These are phyloP conservation scores for Hydra vulgaris DNA, from an alignment of 30 jellyfish, hydroid and myxozoan genomes.

Conservation along the genomic window DNA sequence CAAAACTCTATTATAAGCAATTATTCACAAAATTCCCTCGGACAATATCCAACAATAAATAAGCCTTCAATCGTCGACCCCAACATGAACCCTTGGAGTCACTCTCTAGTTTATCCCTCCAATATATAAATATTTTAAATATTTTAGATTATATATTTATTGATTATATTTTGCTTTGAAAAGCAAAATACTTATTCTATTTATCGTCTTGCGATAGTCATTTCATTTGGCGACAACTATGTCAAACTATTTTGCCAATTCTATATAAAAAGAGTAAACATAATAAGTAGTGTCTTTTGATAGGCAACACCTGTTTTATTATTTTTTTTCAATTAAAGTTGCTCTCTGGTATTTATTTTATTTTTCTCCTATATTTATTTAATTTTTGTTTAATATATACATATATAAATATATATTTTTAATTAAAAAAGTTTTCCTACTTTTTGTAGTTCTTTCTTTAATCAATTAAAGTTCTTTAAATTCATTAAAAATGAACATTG, in stretches of 20 bases:
- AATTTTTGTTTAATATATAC: too few relatives aligned
- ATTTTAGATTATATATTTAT: neutral
- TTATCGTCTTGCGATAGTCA: neutral
- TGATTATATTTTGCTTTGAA: neutral
- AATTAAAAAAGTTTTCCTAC: neutral
- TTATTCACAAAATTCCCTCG: conserved; percentile 50
- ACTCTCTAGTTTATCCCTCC: conserved; percentile 63
- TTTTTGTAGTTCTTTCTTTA: neutral
- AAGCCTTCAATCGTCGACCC: conserved; percentile 65
- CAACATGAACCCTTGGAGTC: conserved; percentile 63
- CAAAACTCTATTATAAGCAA: conserved; percentile 41
- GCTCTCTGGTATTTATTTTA: neutral
- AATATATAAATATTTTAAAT: conserved; percentile 8
- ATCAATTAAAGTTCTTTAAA: too few relatives aligned
- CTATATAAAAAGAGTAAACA: too few relatives aligned
- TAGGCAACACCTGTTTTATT: neutral
- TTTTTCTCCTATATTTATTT: too few relatives aligned
- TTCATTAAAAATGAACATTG: too few relatives aligned
- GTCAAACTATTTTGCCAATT: too few relatives aligned
- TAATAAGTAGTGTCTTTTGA: neutral
- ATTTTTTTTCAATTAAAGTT: too few relatives aligned
- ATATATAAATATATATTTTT: too few relatives aligned
- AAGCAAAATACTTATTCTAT: neutral
- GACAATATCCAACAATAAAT: conserved; percentile 51
- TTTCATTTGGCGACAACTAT: too few relatives aligned